A percentile compares a stretch with the other conserved stretches of the same genome.
Evolutionary conservation across 2,888 invertebrate species (phyloP).

Genomic region (Leptinotarsa haldemani): DNA sequence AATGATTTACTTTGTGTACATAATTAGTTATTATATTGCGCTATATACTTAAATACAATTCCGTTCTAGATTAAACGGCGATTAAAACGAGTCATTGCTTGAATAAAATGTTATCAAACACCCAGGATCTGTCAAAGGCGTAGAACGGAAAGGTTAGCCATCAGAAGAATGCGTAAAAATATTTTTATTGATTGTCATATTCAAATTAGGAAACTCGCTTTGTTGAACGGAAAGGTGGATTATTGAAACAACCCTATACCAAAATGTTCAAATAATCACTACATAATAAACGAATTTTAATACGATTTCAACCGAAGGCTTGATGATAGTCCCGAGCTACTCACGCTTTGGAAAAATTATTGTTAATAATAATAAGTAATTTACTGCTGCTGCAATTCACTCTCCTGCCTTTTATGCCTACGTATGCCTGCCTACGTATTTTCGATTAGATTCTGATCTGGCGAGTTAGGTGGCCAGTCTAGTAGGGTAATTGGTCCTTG

Average conservation of each 20-base stretch:
- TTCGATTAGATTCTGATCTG: too few species aligned
- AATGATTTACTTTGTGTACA: slow-evolving; percentile 35
- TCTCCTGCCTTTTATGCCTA: too few species aligned
- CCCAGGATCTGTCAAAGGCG: slow-evolving; percentile 38
- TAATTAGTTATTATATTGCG: slow-evolving; percentile 43
- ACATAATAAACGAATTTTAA: too few species aligned
- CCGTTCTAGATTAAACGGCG: slow-evolving; percentile 41
- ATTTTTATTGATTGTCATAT: background rate
- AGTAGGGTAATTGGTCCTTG: too few species aligned
- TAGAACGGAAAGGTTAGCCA: slow-evolving; percentile 6
- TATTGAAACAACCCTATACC: background rate
- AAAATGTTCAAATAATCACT: too few species aligned
- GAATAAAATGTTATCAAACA: slow-evolving; percentile 41
- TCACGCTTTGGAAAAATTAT: too few species aligned
- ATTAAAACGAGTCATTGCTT: slow-evolving; percentile 45
- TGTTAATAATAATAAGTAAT: too few species aligned
- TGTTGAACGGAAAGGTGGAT: background rate
- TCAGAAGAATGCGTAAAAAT: slow-evolving; percentile 1
- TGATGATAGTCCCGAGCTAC: too few species aligned
- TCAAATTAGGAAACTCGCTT: background rate
- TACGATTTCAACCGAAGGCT: too few species aligned
- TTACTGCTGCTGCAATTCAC: too few species aligned
- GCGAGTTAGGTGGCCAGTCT: too few species aligned
- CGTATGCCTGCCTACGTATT: too few species aligned
- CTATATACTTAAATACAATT: slow-evolving; percentile 43